Evolutionary conservation across 2,888 invertebrate genomes (phyloP).

Genomic region (Xanthostigma xanthostigma): DNA sequence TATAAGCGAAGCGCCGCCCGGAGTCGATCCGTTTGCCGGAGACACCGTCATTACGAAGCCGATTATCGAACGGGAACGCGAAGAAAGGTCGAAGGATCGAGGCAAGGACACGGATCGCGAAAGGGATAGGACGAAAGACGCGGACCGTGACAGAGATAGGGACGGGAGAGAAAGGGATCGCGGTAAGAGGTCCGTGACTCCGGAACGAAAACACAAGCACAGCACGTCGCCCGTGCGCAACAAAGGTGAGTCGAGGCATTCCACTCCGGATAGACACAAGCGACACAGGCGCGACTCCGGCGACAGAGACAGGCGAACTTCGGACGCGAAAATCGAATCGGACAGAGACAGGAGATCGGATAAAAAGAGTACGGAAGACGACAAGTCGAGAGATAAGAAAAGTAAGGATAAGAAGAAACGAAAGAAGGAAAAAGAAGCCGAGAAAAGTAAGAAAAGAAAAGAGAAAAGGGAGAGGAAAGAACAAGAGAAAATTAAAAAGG

Average conservation of each 20-base stretch:
- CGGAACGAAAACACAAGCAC: constrained; percentile 8
- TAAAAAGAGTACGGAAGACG: constrained; percentile 27
- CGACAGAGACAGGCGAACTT: constrained; percentile 24
- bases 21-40: constrained; percentile 13
- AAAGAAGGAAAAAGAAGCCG: constrained; percentile 35
- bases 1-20: constrained; percentile 13
- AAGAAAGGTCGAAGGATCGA: constrained; percentile 10
- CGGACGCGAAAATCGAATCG: constrained; percentile 11
- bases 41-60: constrained; percentile 6
- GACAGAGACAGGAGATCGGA: constrained; percentile 9
- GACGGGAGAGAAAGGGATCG: constrained; percentile 20
- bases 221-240: constrained; percentile 9
- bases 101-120: constrained; percentile 7
- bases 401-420: constrained; percentile 37
- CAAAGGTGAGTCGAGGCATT: constrained; percentile 12
- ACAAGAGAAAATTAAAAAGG: constrained; percentile 37
- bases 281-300: constrained; percentile 19
- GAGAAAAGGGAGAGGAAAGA: constrained; percentile 35
- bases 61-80: constrained; percentile 2
- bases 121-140: constrained; percentile 24
- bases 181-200: constrained; percentile 12
- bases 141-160: constrained; percentile 31
- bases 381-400: constrained; percentile 21
- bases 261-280: constrained; percentile 24
- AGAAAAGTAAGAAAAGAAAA: constrained; percentile 29